phyloP scores from a whole-genome alignment of 2,888 invertebrate species.

The Nymphalis polychloros region DNA sequence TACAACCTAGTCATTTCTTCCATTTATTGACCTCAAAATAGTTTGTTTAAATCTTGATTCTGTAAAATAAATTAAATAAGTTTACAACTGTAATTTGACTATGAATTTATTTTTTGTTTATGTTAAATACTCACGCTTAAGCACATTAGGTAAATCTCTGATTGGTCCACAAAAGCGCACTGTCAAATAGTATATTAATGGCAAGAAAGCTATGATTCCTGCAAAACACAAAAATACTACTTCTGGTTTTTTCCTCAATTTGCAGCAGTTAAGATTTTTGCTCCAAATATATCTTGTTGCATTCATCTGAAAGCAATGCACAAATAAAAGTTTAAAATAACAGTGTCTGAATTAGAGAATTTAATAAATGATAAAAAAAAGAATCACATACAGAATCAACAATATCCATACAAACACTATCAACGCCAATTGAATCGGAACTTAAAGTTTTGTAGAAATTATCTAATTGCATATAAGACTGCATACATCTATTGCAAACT shows the following conservation, averaged over 20 bases:
- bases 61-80: conserved; percentile 50
- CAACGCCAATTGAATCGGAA: conserved; percentile 78
- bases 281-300: conserved; percentile 84
- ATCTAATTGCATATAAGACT: conserved; percentile 78
- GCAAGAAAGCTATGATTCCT: conserved; percentile 74
- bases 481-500: conserved; percentile 80
- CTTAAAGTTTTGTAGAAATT: conserved; percentile 81
- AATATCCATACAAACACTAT: conserved; percentile 85
- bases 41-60: conserved; percentile 75
- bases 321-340: not conserved
- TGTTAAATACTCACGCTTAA: conserved; percentile 64
- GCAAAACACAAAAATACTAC: conserved; percentile 79
- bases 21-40: conserved; percentile 58
- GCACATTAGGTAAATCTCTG: conserved; percentile 70
- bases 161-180: conserved; percentile 77
- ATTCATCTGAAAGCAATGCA: conserved; percentile 81
- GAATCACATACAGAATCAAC: conserved; percentile 83
- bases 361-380: conserved; percentile 1
- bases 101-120: not conserved
- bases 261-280: conserved; percentile 79
- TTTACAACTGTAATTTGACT: conserved; percentile 1
- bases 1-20: conserved; percentile 53
- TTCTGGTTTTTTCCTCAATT: conserved; percentile 80
- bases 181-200: conserved; percentile 81
- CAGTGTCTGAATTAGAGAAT: not conserved